Evolutionary conservation across 2,113 vertebrate genomes (phyloP).

Genomic region (Myrmophylax atrothorax): DNA sequence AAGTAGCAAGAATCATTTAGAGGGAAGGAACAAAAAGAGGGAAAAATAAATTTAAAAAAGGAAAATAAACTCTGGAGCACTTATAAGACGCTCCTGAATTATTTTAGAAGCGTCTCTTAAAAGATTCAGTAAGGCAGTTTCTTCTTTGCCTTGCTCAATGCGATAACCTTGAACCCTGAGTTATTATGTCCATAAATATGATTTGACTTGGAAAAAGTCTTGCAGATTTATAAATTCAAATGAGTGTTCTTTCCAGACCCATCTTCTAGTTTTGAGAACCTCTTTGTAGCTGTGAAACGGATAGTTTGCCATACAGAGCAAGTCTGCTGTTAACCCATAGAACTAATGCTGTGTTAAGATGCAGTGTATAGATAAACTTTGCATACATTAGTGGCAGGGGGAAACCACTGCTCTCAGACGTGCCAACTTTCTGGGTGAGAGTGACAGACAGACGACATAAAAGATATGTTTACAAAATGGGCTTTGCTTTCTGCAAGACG

Average conservation of each 20-base stretch:
- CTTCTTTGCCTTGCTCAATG: background rate
- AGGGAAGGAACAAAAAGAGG: background rate
- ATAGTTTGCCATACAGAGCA: background rate
- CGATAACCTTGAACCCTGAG: slow-evolving; percentile 18
- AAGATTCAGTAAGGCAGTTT: slow-evolving; percentile 1
- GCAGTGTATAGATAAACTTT: background rate
- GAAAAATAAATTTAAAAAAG: background rate
- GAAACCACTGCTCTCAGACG: background rate
- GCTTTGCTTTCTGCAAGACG: background rate
- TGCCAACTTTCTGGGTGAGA: slow-evolving; percentile 8
- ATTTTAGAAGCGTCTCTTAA: slow-evolving; percentile 37
- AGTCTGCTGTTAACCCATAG: background rate
- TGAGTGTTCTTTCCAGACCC: background rate
- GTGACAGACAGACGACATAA: slow-evolving; percentile 19
- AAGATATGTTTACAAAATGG: slow-evolving; percentile 2
- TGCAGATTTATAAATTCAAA: slow-evolving; percentile 26
- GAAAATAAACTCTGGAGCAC: slow-evolving; percentile 29
- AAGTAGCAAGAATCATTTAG: slow-evolving; percentile 64
- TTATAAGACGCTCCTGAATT: slow-evolving; percentile 29
- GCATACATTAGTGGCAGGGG: background rate
- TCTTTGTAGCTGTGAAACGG: slow-evolving; percentile 2
- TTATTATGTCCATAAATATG: background rate
- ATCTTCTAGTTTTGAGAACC: background rate
- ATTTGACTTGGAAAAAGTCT: background rate
- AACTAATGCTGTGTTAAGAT: slow-evolving; percentile 9